Evolutionary conservation across 2,888 invertebrate species (phyloP), one percentile per base, ranked within the genome.

Genomic region (Creontiades dilutus): DNA sequence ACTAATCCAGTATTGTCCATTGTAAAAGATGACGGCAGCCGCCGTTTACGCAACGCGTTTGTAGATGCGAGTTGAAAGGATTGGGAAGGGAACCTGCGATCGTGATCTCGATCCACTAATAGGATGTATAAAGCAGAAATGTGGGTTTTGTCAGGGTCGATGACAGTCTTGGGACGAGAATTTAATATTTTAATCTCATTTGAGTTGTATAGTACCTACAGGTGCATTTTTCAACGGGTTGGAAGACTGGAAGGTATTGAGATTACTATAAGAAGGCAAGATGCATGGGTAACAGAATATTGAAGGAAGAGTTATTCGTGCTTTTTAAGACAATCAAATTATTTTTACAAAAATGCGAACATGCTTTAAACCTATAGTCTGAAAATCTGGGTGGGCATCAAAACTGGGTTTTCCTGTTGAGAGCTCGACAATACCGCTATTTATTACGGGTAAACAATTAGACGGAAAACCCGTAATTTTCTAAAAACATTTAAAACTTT

Each of bases 1-100:
- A 52, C 52, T 82, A 82, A 82, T 82, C 82, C 82, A 48, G 82
- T 82, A 82, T 82, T 82, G 82, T 82, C 82, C 82, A 82, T 82
- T 82, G 82, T 82, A 82, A 82, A 82, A 82, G 82, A 82, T 82
- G 82, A 82, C 52, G 82, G 82, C 48, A 82, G 82, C 52, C 27
- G 47, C 82, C 68, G 68, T 68, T 68, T 68, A 68, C 68, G 68
- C 68, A 68, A 68, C 68, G 0, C 68, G 68, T 61, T 61, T 61
- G 61, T 68, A 68, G 68, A 68, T 68, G 12, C 68, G 68, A 68
- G 68, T 68, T 68, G 23, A 68, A 68, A 0, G 68, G 68, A 68
- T 68, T 68, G 68, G 68, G 68, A 68, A 68, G 68, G 68, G 19
- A 23, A 68, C 68, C 7, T 23, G 68, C 68, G 68, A 68, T 68